Base-by-base conservation (phyloP, 2,888 invertebrate species). In the Diaperis boleti region DNA sequence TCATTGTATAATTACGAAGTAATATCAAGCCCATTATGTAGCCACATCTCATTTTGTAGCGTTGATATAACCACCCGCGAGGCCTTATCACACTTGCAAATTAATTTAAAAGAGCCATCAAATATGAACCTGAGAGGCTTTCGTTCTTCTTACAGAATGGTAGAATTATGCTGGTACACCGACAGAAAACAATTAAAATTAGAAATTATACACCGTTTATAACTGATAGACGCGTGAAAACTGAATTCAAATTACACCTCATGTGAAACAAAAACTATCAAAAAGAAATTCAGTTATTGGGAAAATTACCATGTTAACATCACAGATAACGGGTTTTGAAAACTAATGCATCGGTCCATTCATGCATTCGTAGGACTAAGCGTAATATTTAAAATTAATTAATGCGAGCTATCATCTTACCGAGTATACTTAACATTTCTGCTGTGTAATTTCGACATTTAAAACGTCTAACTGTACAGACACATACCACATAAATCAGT, bases 401-500 rank as follows among this genome's bases (percentile, higher is more conserved):
- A 35, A 50, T 50, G 5, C 20, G 15, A 18, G 13, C 35, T 37
- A 50, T 50, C 50, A 50, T 22, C 35, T 50, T 50, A 11, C 35
- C n/a, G 33, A 11, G 35, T 50, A 50, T 50, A 50, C 15, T 10
- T 50, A 20, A 18, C 20, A 15, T 4, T 35, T 18, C 20, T 2
- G 33, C 47, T 47, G 10, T 29, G 33, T 37, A 50, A 50, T 50
- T 50, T 50, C 35, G 50, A 50, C 50, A 50, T 50, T 50, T 50
- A 50, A 35, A 50, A 50, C 33, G 20, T 35, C 50, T 50, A 50
- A 50, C 50, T 50, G 50, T 50, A 50, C 17, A 50, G 13, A 37
- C 29, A 50, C 50, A 50, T 50, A 50, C 50, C 50, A 22, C 35
- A 50, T 50, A 50, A 50, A 50, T 50, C 50, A 50, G 33, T 22